A percentile compares a stretch with the other conserved stretches of the same genome.
These are phyloP conservation scores for Austrofundulus limnaeus DNA, from an alignment of 2,113 vertebrate species.

Conservation along the genomic window DNA sequence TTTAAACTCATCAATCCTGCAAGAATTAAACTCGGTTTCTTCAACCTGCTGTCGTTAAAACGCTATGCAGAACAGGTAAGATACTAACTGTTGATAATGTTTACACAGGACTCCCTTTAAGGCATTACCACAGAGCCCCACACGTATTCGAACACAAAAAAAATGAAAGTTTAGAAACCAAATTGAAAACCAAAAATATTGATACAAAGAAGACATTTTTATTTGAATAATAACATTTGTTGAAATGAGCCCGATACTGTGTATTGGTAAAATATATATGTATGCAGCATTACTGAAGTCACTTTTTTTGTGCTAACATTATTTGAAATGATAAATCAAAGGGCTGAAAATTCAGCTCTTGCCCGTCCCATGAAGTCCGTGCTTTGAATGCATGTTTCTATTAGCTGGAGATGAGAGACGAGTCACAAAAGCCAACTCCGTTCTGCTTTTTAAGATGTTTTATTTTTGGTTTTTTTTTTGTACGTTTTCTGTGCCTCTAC, in stretches of 20 bases:
- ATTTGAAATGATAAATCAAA: constrained; percentile 59
- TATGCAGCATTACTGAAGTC: constrained; percentile 47
- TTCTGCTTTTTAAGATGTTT: constrained; percentile 53
- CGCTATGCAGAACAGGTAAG: too few species aligned
- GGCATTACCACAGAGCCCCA: constrained; percentile 12
- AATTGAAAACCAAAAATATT: constrained; percentile 56
- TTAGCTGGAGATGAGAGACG: constrained; percentile 44
- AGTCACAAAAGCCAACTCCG: constrained; percentile 44
- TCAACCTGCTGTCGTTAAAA: too few species aligned
- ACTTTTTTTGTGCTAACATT: constrained; percentile 37
- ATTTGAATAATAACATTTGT: constrained; percentile 11
- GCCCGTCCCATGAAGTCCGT: constrained; percentile 67
- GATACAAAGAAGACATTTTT: background rate
- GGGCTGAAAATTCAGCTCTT: constrained; percentile 71
- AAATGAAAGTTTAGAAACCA: constrained; percentile 9
- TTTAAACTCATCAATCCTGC: background rate
- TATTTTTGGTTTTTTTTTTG: constrained; percentile 41
- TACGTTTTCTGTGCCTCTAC: constrained; percentile 68
- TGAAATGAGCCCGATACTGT: constrained; percentile 52
- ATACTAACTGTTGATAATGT: too few species aligned
- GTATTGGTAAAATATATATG: constrained; percentile 26
- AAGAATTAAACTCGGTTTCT: too few species aligned
- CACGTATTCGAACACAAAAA: constrained; percentile 19
- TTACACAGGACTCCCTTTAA: too few species aligned
- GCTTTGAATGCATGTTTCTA: constrained; percentile 60